phyloP scores from a whole-genome alignment of 1,140 invertebrate species.

The Papilio polytes region DNA sequence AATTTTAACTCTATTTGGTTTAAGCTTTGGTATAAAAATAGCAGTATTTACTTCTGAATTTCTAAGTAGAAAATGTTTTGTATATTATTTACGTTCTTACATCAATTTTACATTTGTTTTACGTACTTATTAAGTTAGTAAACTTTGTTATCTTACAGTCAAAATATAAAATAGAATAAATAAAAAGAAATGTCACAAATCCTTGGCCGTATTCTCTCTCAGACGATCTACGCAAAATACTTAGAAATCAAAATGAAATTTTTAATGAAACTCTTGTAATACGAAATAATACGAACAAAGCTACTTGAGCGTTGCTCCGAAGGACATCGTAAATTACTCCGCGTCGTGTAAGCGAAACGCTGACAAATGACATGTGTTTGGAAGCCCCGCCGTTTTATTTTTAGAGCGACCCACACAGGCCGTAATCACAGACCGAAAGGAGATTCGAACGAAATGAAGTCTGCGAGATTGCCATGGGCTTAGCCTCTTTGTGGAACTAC shows the following conservation, averaged over 20 bases:
- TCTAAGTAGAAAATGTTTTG: too few relatives aligned
- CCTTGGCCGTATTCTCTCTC: not conserved
- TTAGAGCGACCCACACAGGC: constrained; percentile 62
- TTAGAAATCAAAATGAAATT: constrained; percentile 18
- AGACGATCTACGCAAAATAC: not conserved
- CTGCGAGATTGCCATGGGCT: constrained; percentile 39
- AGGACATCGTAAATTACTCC: constrained; percentile 65
- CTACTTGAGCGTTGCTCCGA: constrained; percentile 51
- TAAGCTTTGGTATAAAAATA: constrained; percentile 45
- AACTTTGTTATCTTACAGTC: not conserved
- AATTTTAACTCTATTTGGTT: constrained; percentile 64
- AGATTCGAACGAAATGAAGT: constrained; percentile 40
- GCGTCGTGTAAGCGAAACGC: constrained; percentile 68
- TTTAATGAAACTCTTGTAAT: constrained; percentile 15
- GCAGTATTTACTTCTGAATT: too few relatives aligned
- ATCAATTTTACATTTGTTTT: too few relatives aligned
- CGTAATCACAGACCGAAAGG: constrained; percentile 64
- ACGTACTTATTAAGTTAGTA: too few relatives aligned
- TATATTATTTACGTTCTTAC: too few relatives aligned
- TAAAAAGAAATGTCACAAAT: too few relatives aligned
- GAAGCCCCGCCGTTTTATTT: constrained; percentile 67
- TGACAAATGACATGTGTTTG: constrained; percentile 80
- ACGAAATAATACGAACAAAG: constrained; percentile 26
- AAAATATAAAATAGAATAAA: too few relatives aligned
- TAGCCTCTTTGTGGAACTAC: constrained; percentile 34